Conservation (phyloP, 1,140 invertebrate genomes). For the Penaeus vannamei region DNA sequence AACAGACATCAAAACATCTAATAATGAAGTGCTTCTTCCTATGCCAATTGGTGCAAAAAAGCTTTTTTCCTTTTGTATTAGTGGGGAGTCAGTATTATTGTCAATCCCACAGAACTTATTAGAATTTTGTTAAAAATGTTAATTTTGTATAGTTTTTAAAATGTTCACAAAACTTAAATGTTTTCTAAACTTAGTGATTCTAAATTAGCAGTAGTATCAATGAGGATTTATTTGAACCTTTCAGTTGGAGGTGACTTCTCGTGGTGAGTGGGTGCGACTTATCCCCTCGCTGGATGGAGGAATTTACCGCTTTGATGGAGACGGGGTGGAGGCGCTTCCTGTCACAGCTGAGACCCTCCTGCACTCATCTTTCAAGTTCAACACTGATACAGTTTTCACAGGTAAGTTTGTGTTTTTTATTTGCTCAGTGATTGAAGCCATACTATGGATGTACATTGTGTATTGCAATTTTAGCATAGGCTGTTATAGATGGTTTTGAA, state of each 20-base stretch:
- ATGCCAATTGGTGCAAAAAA: no score
- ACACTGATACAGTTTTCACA: conserved; percentile 87
- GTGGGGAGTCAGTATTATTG: no score
- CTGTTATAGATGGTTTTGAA: background rate
- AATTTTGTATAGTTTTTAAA: no score
- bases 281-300: conserved; percentile 93
- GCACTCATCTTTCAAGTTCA: conserved; percentile 84
- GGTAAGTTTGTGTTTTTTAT: conserved; percentile 73
- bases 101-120: no score
- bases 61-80: no score
- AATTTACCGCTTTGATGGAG: conserved; percentile 92
- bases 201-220: no score
- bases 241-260: conserved; percentile 81
- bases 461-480: background rate
- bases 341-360: conserved; percentile 88
- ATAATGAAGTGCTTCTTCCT: no score
- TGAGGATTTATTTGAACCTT: background rate
- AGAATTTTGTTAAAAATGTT: no score
- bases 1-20: no score
- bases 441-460: background rate
- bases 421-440: background rate
- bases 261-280: conserved; percentile 87
- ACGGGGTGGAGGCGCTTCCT: conserved; percentile 87
- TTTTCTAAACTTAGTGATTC: no score
- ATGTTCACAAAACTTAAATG: no score